phyloP scores from a whole-genome alignment of 2,888 invertebrate species.

The Zygogramma bicolorata region DNA sequence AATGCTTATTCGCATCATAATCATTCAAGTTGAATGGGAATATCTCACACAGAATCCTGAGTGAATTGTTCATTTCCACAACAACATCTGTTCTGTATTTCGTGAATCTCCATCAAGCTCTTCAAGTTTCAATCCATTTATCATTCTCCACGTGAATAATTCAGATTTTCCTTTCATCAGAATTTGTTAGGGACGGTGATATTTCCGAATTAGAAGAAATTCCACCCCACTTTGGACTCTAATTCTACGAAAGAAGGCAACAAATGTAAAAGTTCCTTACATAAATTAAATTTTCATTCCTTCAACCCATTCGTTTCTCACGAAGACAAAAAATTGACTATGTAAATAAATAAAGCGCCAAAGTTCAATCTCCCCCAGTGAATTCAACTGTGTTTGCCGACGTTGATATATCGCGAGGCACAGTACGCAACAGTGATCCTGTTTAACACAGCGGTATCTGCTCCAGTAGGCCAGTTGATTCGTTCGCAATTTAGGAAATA shows the following conservation, averaged over 20 bases:
- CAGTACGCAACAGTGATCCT: constrained; percentile 38
- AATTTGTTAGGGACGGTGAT: constrained; percentile 6
- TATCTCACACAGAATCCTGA: too few species aligned
- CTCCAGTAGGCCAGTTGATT: constrained; percentile 12
- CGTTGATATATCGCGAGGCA: constrained; percentile 38
- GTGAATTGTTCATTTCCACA: neutral
- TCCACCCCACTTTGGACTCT: neutral
- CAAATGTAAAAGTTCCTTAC: constrained; percentile 22
- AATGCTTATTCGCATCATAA: too few species aligned
- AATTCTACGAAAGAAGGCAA: constrained; percentile 1
- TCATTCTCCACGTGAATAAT: constrained; percentile 2
- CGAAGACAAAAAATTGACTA: constrained; percentile 32
- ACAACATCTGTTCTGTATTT: neutral
- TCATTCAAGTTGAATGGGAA: too few species aligned
- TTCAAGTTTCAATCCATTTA: neutral
- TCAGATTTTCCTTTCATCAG: constrained; percentile 6
- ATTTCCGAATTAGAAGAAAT: neutral
- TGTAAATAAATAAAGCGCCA: constrained; percentile 38
- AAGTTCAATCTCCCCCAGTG: constrained; percentile 37
- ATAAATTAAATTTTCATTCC: constrained; percentile 34
- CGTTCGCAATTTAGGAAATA: neutral
- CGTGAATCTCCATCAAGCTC: neutral
- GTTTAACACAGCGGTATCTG: constrained; percentile 27
- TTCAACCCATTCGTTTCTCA: constrained; percentile 13
- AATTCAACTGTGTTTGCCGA: constrained; percentile 39